Conservation (phyloP, 2,888 invertebrate species). For the Eumacrocentrus americanus region DNA sequence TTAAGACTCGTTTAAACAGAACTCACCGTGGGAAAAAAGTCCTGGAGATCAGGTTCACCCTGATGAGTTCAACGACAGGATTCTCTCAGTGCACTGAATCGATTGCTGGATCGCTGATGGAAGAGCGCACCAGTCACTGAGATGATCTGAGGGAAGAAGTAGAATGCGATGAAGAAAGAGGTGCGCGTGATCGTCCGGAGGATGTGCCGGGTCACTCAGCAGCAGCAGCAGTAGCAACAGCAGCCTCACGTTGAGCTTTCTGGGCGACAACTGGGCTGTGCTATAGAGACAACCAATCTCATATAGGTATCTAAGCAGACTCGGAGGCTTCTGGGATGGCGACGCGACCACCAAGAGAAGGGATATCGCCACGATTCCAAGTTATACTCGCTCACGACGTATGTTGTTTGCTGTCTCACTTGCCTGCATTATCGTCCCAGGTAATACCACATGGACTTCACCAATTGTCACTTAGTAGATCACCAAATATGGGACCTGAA, state of each 20-base stretch:
- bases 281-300: conserved; percentile 44
- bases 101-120: background rate
- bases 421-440: background rate
- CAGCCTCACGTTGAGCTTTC: conserved; percentile 44
- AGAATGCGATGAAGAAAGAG: too few relatives aligned
- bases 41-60: background rate
- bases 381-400: background rate
- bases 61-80: background rate
- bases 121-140: too few relatives aligned
- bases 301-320: conserved; percentile 43
- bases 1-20: too few relatives aligned
- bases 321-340: conserved; percentile 29
- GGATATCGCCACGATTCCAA: conserved; percentile 4
- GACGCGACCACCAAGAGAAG: conserved; percentile 20
- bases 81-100: background rate
- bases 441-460: background rate
- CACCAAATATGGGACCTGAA: too few relatives aligned
- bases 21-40: background rate
- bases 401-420: background rate
- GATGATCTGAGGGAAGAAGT: too few relatives aligned
- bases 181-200: too few relatives aligned
- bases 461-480: background rate
- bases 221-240: conserved; percentile 22
- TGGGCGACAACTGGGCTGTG: conserved; percentile 47
- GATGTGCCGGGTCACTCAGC: too few relatives aligned